Evolutionary conservation across 2,888 invertebrate genomes (phyloP), one percentile per base, ranked within the genome.

Genomic region (Pseudococcus longispinus): DNA sequence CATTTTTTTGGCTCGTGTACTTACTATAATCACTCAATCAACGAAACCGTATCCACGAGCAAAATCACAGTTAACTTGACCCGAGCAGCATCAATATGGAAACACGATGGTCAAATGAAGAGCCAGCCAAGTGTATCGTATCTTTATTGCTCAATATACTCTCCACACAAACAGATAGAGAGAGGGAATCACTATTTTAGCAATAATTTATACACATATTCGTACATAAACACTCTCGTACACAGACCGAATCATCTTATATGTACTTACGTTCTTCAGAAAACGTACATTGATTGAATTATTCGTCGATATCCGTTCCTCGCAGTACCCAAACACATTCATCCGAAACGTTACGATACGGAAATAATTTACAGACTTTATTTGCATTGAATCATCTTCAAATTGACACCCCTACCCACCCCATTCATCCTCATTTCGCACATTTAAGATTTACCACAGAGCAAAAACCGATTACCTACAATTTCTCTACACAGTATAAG

Each of bases 21-120:
- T 0, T 65, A n/a, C n/a, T n/a, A n/a, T 18, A 32, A 74, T 74
- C 18, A 18, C 29, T 18, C 37, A 74, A 74, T 74, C 37, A 74
- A 74, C 37, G 18, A 74, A 74, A 74, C 74, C 74, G 74, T 74
- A 74, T 37, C 37, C 74, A 1, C n/a, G 51, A 15, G n/a, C 74
- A 11, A 74, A 74, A 74, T 74, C 74, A 74, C 74, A 74, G 74
- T 74, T 74, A 74, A 74, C 74, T 74, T 74, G 74, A 74, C 74
- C 74, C 32, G 37, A 37, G 18, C 74, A 13, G 20, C 11, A 29
- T 37, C 9, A 37, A 32, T 32, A 18, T 37, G 74, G 8, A 18
- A 26, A 74, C 8, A 37, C 37, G n/a, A 18, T 37, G 18, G 37
- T 26, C 65, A 11, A 74, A 18, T 18, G 51, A n/a, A n/a, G 4